Base-by-base conservation (phyloP, 2,888 invertebrate genomes). In the Marronus borbonicus region DNA sequence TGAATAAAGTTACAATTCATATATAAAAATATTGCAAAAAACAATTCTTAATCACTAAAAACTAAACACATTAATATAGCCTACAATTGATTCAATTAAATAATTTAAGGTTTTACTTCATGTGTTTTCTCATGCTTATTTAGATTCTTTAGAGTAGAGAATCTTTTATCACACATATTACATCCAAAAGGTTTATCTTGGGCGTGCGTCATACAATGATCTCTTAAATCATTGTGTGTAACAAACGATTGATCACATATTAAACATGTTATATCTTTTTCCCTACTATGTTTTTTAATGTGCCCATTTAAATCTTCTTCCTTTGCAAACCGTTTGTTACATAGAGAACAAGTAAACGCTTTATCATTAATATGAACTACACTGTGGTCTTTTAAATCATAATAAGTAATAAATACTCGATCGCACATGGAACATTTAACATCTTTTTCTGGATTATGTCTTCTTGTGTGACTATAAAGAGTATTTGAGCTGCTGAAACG, bases 251-350 rank as follows among this genome's bases (percentile, higher is more conserved):
- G 82, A 75, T 87, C 85, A 78, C 87, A 87, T 44, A 83, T 80
- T 1, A 79, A 66, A 78, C 87, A 87, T 20, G 76, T 74, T 76
- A 84, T 86, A 68, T 85, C 85, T 55, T 81, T 82, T 68, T 81
- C 84, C n/a, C 85, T 86, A 44, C 84, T 85, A 81, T 89, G 89
- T n/a, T 88, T 85, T 80, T 88, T 88, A 82, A 88, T 84, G 81
- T 89, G 89, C 0, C 86, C 85, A 0, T 86, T 86, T 36, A 89
- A 81, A 82, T 89, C 88, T 79, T 88, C 88, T 0, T 88, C 88
- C 79, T 89, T 88, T 0, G 88, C 84, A 78, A 88, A 89, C 36
- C 87, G 86, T 81, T 87, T 86, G 62, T 83, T 85, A 36, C 72
- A 65, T 1, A 77, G 31, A 17, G 68, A 14, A 14, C 76, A 65